Percentiles rank a stretch among this genome's conserved stretches.
Evolutionary conservation across 2,113 vertebrate genomes (phyloP).

Genomic region (Leptodactylus fuscus): DNA sequence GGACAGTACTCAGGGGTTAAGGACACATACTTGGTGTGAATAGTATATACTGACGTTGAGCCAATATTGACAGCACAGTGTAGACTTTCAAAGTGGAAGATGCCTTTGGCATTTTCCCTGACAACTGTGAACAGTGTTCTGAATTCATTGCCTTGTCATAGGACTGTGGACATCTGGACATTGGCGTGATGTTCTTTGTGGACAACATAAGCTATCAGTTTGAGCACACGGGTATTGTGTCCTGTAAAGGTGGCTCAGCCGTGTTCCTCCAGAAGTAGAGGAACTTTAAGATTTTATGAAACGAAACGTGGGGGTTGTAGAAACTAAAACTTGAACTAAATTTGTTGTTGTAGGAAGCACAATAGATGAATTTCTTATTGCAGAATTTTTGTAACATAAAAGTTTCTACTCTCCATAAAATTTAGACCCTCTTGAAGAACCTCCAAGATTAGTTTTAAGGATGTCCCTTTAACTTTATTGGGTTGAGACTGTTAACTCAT

Average conservation of each 20-base stretch:
- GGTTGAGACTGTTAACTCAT: background rate
- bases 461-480: background rate
- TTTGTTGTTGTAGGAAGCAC: conserved; percentile 19
- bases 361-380: background rate
- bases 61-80: conserved; percentile 11
- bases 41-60: conserved; percentile 26
- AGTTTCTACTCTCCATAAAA: background rate
- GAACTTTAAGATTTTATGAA: background rate
- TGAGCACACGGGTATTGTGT: conserved; percentile 11
- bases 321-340: conserved; percentile 51
- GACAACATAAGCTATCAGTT: conserved; percentile 44
- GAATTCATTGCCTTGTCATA: background rate
- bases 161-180: background rate
- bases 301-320: conserved; percentile 25
- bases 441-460: background rate
- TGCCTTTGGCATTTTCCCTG: background rate
- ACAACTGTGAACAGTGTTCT: conserved; percentile 23
- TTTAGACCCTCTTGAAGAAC: background rate
- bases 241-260: background rate
- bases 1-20: conserved; percentile 57
- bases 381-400: background rate
- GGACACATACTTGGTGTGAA: conserved; percentile 11
- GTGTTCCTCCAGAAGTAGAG: background rate
- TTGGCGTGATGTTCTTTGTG: background rate
- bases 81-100: conserved; percentile 11